Evolutionary conservation across 2,797 vertebrate species (phyloP).

Genomic region (Delichon dasypus): DNA sequence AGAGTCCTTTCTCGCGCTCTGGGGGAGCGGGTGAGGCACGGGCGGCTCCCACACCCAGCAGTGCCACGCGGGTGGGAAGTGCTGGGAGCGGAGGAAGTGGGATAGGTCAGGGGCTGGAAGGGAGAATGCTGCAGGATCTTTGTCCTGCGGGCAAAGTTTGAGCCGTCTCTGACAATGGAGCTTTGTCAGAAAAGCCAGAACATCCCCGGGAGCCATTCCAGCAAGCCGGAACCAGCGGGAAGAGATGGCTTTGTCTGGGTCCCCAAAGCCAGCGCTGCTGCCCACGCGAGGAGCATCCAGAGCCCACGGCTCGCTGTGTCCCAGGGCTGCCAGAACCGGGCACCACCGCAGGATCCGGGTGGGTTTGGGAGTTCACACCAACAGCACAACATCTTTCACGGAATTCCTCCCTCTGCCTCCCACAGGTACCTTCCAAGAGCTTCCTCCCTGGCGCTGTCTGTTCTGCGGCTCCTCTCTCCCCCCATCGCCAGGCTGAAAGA

Average conservation of each 20-base stretch:
- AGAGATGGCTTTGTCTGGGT: background rate
- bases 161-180: background rate
- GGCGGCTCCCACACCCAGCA: background rate
- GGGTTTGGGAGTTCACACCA: background rate
- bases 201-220: background rate
- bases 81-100: background rate
- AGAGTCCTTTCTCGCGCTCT: background rate
- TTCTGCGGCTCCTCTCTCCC: background rate
- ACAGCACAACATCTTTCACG: background rate
- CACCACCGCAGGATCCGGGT: background rate
- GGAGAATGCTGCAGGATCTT: background rate
- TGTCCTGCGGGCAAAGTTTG: background rate
- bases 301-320: rapidly evolving
- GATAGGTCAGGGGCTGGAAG: background rate
- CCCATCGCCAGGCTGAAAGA: background rate
- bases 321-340: background rate
- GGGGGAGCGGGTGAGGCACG: background rate
- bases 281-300: background rate
- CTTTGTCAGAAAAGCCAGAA: background rate
- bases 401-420: background rate
- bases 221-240: background rate
- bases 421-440: background rate
- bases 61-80: background rate
- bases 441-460: background rate
- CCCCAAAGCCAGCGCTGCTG: background rate